phyloP scores from a whole-genome alignment of 2,797 vertebrate genomes.

The Pristis pectinata region DNA sequence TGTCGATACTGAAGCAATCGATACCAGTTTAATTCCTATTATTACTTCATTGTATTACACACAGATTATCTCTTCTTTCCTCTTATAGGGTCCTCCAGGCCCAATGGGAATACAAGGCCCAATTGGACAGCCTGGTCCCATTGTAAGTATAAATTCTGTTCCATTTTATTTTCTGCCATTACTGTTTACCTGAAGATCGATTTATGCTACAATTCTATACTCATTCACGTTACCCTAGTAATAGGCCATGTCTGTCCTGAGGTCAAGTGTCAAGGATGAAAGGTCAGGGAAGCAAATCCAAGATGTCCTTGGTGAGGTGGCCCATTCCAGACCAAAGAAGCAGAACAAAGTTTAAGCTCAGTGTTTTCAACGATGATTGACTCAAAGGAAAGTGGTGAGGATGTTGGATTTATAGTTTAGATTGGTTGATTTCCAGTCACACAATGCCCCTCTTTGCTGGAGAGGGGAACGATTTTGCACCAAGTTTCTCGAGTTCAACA shows the following conservation, averaged over 20 bases:
- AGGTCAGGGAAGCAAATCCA: background rate
- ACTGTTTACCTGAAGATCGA: too few species aligned
- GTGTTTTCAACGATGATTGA: background rate
- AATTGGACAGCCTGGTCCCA: conserved; percentile 66
- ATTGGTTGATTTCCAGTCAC: background rate
- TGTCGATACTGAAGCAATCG: background rate
- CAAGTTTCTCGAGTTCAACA: background rate
- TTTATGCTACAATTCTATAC: too few species aligned
- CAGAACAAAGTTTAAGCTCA: background rate
- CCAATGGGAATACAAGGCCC: conserved; percentile 73
- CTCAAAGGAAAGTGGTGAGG: background rate
- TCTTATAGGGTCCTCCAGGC: conserved; percentile 74
- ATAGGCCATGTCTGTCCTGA: background rate
- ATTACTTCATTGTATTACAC: background rate
- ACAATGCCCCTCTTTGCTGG: too few species aligned
- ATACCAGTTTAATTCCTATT: background rate
- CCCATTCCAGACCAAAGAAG: background rate
- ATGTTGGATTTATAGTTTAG: background rate
- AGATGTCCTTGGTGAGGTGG: background rate
- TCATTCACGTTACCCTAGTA: background rate
- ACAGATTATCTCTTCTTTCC: background rate
- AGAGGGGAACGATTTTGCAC: background rate
- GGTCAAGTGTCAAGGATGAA: background rate
- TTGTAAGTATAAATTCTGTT: conserved; percentile 56
- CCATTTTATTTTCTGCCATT: background rate